Percentiles rank a stretch among this genome's conserved stretches.
These are phyloP conservation scores for Pachypanchax playfairii DNA, from an alignment of 2,113 vertebrate species.

Conservation along the genomic window DNA sequence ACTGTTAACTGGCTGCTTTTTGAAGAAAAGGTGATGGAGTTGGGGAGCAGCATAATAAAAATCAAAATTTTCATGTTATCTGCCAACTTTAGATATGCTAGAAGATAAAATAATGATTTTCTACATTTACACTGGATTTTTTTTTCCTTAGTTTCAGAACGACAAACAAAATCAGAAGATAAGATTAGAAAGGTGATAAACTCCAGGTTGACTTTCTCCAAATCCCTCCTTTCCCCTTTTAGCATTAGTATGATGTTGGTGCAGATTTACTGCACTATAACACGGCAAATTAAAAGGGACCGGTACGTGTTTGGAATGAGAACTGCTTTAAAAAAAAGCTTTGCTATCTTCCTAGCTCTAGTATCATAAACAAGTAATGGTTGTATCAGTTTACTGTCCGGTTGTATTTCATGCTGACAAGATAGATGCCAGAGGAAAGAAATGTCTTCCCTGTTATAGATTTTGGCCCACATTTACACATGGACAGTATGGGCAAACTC, in stretches of 20 bases:
- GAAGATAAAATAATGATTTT: not conserved
- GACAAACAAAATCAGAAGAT: conserved; percentile 53
- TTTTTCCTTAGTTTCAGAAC: conserved; percentile 19
- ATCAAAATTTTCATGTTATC: not conserved
- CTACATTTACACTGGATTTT: not conserved
- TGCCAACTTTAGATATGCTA: not conserved
- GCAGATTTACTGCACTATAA: conserved; percentile 67
- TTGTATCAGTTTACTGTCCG: conserved; percentile 66
- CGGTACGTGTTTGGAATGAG: conserved; percentile 62
- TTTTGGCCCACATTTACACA: conserved; percentile 58
- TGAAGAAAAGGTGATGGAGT: not conserved
- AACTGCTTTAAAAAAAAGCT: conserved; percentile 30
- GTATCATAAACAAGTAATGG: conserved; percentile 72
- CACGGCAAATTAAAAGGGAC: conserved; percentile 61
- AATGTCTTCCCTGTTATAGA: conserved; percentile 53
- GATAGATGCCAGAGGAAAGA: conserved; percentile 48
- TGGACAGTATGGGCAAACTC: conserved; percentile 27
- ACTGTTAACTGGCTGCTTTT: not conserved
- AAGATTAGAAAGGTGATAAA: conserved; percentile 50
- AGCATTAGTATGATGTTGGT: conserved; percentile 48
- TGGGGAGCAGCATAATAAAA: not conserved
- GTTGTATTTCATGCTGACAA: conserved; percentile 70
- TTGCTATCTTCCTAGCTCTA: conserved; percentile 25
- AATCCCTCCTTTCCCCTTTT: conserved; percentile 45
- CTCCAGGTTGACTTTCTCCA: conserved; percentile 36